Evolutionary conservation across 1,140 invertebrate genomes (phyloP).

Genomic region (Eurosta solidaginis): DNA sequence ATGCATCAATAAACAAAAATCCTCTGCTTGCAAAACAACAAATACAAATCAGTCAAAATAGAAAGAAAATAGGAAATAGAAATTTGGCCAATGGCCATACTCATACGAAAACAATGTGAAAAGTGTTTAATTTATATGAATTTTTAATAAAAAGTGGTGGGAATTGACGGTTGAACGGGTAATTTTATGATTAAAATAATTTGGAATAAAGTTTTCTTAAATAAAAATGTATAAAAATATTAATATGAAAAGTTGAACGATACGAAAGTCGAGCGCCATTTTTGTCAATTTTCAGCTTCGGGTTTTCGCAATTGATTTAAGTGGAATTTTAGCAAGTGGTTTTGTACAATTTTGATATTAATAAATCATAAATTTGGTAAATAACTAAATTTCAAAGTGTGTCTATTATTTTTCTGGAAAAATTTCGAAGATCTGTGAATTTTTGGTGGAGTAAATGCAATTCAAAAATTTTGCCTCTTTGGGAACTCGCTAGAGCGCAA

Average conservation of each 20-base stretch:
- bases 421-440: neutral
- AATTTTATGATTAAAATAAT: neutral
- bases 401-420: neutral
- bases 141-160: neutral
- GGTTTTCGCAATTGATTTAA: conserved; percentile 6
- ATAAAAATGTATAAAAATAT: conserved; percentile 12
- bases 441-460: neutral
- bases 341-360: neutral
- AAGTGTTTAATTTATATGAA: neutral
- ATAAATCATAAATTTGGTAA: neutral
- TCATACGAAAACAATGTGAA: conserved; percentile 29
- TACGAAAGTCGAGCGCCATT: conserved; percentile 29
- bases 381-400: neutral
- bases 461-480: neutral
- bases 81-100: neutral
- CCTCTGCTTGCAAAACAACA: neutral
- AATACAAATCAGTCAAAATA: neutral
- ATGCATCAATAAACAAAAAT: conserved; percentile 23
- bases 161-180: neutral
- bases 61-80: conserved; percentile 15
- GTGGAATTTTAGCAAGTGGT: neutral
- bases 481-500: conserved; percentile 4
- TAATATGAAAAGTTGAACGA: conserved; percentile 1
- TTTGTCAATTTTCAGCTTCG: conserved; percentile 28
- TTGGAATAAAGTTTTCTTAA: neutral